Conservation (phyloP, 2,888 invertebrate species). For the Perithous albicinctus region DNA sequence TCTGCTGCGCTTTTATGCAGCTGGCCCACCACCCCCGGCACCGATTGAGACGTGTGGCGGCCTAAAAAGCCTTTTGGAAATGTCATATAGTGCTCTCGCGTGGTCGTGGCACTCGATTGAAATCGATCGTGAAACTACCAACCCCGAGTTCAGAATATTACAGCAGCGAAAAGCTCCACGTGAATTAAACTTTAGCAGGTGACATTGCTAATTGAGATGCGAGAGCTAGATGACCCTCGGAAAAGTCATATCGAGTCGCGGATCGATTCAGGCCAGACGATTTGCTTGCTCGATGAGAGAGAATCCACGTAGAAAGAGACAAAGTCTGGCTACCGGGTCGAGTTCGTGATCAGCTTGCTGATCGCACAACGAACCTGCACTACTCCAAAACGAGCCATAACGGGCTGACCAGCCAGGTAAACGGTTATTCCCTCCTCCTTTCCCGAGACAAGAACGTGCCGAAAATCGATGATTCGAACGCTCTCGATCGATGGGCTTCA, state of each 20-base stretch:
- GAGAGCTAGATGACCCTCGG: constrained; percentile 21
- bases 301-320: background rate
- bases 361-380: constrained; percentile 31
- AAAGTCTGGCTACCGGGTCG: constrained; percentile 47
- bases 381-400: constrained; percentile 36
- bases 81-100: constrained; percentile 62
- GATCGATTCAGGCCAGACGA: constrained; percentile 35
- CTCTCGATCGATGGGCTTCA: constrained; percentile 7
- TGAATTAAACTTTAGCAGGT: background rate
- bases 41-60: constrained; percentile 55
- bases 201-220: constrained; percentile 41
- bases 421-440: constrained; percentile 54
- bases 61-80: constrained; percentile 64
- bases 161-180: background rate
- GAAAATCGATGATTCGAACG: constrained; percentile 33
- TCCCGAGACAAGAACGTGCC: constrained; percentile 24
- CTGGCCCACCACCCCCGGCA: constrained; percentile 49
- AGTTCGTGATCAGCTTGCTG: constrained; percentile 59
- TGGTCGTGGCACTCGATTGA: constrained; percentile 18
- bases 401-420: constrained; percentile 20
- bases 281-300: constrained; percentile 33
- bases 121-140: constrained; percentile 8
- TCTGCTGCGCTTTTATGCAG: constrained; percentile 25
- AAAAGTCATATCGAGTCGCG: constrained; percentile 42
- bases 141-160: background rate